phyloP scores from a whole-genome alignment of 1,140 invertebrate species.

The Drosophila jambulina region DNA sequence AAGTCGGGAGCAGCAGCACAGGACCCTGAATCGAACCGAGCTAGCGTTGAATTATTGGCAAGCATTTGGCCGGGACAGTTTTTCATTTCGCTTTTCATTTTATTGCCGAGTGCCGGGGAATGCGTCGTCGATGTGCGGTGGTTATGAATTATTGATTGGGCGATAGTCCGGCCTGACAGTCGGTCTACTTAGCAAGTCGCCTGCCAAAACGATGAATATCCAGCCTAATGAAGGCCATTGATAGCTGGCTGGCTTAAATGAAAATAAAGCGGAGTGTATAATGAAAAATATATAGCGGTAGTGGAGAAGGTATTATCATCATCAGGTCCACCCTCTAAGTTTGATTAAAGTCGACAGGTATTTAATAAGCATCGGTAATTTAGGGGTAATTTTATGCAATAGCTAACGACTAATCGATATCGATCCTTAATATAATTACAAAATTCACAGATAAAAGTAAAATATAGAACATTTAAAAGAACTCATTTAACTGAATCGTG shows the following conservation, averaged over 20 bases:
- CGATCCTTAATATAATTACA: not conserved
- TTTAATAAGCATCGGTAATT: not conserved
- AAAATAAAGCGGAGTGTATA: not conserved
- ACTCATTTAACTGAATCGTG: too few species aligned
- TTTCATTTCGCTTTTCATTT: conserved; percentile 76
- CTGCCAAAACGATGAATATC: conserved; percentile 26
- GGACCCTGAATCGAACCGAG: conserved; percentile 20
- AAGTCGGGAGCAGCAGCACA: conserved; percentile 51
- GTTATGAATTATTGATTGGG: conserved; percentile 82
- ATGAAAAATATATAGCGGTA: too few species aligned
- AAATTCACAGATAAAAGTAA: not conserved
- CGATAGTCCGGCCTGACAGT: conserved; percentile 48
- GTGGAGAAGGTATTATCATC: not conserved
- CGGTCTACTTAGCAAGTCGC: conserved; percentile 45
- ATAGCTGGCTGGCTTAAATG: conserved; percentile 20
- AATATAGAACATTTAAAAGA: too few species aligned
- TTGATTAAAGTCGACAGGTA: not conserved
- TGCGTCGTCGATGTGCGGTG: conserved; percentile 70
- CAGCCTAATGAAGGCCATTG: conserved; percentile 38
- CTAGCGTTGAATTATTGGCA: conserved; percentile 59
- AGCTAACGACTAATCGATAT: not conserved
- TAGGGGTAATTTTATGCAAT: not conserved
- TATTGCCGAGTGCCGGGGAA: conserved; percentile 59
- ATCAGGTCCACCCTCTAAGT: not conserved
- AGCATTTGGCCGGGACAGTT: conserved; percentile 47